Conservation (phyloP, 2,797 vertebrate genomes). For the Saguinus oedipus region DNA sequence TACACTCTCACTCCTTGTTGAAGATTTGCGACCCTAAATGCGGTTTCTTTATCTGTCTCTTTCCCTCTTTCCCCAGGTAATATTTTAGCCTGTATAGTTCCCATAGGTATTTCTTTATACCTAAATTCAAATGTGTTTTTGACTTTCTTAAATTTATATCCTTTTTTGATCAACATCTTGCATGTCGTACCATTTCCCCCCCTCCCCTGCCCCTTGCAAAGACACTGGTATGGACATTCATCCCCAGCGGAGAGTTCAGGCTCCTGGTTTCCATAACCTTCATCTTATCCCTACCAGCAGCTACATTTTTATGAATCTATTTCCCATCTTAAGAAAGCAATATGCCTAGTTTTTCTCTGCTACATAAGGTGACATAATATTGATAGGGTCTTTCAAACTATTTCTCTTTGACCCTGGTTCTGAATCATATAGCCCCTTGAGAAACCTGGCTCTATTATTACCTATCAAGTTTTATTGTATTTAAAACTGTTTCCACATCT, state of each 20-base stretch:
- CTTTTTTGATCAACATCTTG: neutral
- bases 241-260: neutral
- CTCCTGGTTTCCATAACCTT: neutral
- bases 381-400: slow-evolving; percentile 3
- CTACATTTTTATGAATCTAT: neutral
- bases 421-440: slow-evolving; percentile 8
- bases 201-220: neutral
- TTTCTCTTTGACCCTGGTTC: slow-evolving; percentile 2
- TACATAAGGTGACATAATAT: neutral
- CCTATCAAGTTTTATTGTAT: slow-evolving; percentile 2
- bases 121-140: neutral
- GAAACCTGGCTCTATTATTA: neutral
- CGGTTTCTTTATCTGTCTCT: neutral
- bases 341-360: neutral
- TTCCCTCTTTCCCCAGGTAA: neutral
- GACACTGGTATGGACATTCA: neutral
- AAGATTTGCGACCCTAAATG: neutral
- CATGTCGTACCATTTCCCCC: neutral
- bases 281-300: neutral
- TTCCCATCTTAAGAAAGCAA: neutral
- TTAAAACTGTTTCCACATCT: neutral
- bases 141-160: neutral
- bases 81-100: neutral
- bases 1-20: neutral
- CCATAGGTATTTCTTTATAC: neutral